Conservation (phyloP, 30 jellyfish, hydroid and myxozoan species). For the Cassiopea andromeda region DNA sequence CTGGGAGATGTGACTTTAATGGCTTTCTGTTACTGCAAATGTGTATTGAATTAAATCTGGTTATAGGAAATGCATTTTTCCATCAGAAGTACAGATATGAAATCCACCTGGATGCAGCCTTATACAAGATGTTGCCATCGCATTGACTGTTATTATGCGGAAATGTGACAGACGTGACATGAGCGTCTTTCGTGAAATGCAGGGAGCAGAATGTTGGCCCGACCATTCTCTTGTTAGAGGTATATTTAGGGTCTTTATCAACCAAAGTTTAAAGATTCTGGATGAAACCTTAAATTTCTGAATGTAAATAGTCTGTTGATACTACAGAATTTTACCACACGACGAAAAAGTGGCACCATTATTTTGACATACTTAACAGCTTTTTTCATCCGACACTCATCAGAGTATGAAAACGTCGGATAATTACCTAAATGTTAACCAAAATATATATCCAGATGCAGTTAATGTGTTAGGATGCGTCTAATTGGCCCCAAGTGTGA, state of each 20-base stretch:
- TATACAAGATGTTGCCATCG: constrained; percentile 43
- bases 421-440: too few species aligned
- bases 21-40: constrained; percentile 55
- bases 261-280: constrained; percentile 1
- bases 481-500: too few species aligned
- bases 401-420: too few species aligned
- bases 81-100: constrained; percentile 8
- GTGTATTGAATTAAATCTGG: constrained; percentile 42
- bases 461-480: too few species aligned
- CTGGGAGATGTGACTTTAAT: constrained; percentile 39
- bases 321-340: too few species aligned
- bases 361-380: too few species aligned
- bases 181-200: neutral
- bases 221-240: constrained; percentile 28
- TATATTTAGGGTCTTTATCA: constrained; percentile 10
- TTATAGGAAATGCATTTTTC: constrained; percentile 46
- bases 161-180: constrained; percentile 25
- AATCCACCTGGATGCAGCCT: constrained; percentile 60
- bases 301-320: too few species aligned
- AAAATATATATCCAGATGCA: too few species aligned
- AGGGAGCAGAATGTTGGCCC: constrained; percentile 60
- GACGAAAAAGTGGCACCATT: too few species aligned
- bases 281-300: neutral
- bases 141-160: constrained; percentile 40
- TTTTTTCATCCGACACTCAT: too few species aligned